Evolutionary conservation across 2,113 vertebrate species (phyloP), one percentile per base, ranked within the genome.

Genomic region (Xiphorhynchus elegans): DNA sequence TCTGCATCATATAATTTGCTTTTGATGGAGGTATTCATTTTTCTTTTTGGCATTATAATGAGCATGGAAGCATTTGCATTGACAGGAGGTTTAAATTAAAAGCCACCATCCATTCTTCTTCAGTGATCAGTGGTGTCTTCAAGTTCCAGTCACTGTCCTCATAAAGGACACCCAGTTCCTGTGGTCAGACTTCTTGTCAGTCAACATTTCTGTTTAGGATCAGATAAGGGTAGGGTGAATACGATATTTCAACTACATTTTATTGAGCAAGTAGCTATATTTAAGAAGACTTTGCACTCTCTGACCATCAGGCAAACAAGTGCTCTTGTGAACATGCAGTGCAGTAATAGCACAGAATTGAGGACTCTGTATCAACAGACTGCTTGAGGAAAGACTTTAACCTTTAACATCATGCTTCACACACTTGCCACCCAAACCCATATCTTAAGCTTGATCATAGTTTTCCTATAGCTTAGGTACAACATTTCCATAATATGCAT

Each of bases 1-100:
- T 94, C 46, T 89, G 62, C 46, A 95, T 93, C 87, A 19, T 95
- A 58, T 96, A 94, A 97, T 93, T 97, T 97, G 67, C 63, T 70
- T 96, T 93, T 97, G 87, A 91, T 96, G 35, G 74, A 29, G 53
- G 74, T 73, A 89, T 82, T 91, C 91, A 94, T 96, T 95, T 97
- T 95, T 94, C 77, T 93, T 87, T 79, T 87, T 95, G 87, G 87
- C 87, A 83, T 93, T 91, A 74, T 92, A 96, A 96, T 87, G 42
- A 82, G 33, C 66, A 75, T 83, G 78, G 91, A 73, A 93, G 46
- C n/a, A 85, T 90, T 91, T 96, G n/a, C 77, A 92, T 93, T 87
- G 87, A 93, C 89, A 80, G 78, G 89, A 90, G 62, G 63, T 69
- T 95, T 87, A 89, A 91, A 95, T 95, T 96, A 93, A 37, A 58